Evolutionary conservation across 2,113 vertebrate species (phyloP), one percentile per base, ranked within the genome.

Genomic region (Cololabis saira): DNA sequence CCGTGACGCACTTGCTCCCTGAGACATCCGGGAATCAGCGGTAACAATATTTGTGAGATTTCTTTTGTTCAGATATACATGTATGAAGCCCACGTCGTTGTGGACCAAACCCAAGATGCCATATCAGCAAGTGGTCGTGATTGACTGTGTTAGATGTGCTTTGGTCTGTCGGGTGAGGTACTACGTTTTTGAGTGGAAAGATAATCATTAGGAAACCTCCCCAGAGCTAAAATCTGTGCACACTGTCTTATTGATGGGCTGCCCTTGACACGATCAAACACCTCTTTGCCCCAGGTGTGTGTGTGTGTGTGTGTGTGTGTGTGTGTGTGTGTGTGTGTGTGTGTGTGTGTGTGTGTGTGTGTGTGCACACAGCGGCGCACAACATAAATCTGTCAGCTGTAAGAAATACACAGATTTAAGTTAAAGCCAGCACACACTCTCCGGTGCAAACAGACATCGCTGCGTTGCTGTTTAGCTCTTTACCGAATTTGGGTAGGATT

Each of bases 171-270:
- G 67, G 63, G 80, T 85, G 63, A 81, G 80, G 48, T 78, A 67
- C 72, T 65, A 14, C 80, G 77, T 62, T 90, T 89, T 87, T 59
- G 56, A 82, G 78, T 68, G 73, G 67, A 76, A 85, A 69, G 43
- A 67, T 82, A 84, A 90, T 90, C 90, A 74, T 90, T 90, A 66
- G 16, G 53, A 82, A 80, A 65, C 67, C 70, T 71, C 86, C 90
- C 81, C 62, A 47, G 68, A 87, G 89, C 85, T 78, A 82, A 87
- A 89, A 87, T 85, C 87, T 74, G 80, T 78, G 80, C 78, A 86
- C 78, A 70, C 77, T 64, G 72, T 84, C 84, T 87, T 90, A 89
- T 90, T 87, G 86, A 91, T 80, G 78, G 70, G 80, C 78, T 81
- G 78, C 82, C 86, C 83, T 89, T 86, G 82, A 89, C 84, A 71